Percentiles rank a stretch among this genome's conserved stretches.
Evolutionary conservation across 2,797 vertebrate genomes (phyloP).

Genomic region (Sebastes diaconus): DNA sequence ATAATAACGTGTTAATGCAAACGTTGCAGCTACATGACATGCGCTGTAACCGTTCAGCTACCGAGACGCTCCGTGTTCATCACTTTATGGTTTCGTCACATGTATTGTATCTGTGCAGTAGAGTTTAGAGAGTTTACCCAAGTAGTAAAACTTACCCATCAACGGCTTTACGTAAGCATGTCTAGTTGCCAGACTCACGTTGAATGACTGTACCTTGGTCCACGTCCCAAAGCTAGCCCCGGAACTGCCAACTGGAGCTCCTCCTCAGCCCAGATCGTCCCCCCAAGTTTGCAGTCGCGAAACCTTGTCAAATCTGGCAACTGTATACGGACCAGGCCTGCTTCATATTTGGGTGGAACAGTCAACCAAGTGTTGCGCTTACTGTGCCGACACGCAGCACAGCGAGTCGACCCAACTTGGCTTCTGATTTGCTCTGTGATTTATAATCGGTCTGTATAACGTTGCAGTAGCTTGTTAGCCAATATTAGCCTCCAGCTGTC

Average conservation of each 20-base stretch:
- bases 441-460: slow-evolving; percentile 12
- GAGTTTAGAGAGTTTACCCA: not conserved
- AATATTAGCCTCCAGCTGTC: not conserved
- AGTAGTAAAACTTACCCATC: not conserved
- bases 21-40: no score
- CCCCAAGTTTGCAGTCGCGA: not conserved
- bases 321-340: not conserved
- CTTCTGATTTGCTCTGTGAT: slow-evolving; percentile 1
- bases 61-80: no score
- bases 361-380: not conserved
- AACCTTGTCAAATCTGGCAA: not conserved
- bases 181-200: not conserved
- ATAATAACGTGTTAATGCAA: no score
- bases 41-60: no score
- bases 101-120: not conserved
- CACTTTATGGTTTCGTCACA: not conserved
- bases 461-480: slow-evolving; percentile 1
- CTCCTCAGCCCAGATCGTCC: not conserved
- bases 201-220: not conserved
- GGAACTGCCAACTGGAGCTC: not conserved
- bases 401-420: not conserved
- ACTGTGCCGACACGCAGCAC: not conserved
- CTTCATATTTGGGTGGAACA: slow-evolving; percentile 3
- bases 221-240: not conserved
- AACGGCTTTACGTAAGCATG: not conserved